Base-by-base conservation (phyloP, 2,888 invertebrate genomes). In the Euspilapteryx auroguttella region DNA sequence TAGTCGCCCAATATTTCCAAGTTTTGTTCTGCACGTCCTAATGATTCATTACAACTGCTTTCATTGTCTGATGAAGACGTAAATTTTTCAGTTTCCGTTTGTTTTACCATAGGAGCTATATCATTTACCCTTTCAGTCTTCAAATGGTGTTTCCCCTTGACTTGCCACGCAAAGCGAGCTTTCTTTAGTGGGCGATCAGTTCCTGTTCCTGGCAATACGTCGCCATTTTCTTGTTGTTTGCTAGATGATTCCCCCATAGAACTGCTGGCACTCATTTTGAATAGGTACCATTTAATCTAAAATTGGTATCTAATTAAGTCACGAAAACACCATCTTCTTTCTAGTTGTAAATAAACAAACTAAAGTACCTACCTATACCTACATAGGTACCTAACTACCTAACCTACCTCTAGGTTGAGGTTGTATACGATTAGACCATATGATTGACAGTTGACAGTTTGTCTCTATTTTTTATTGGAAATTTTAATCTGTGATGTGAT, bases 161-260 rank as follows among this genome's bases (percentile, higher is more conserved):
- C 79, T 71, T 83, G 81, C 83, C 83, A 83, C 30, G 82, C 75
- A 57, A 79, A 83, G 42, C 80, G 69, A 32, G 83, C 83, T 57
- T 83, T 83, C 54, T 83, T 83, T 40, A 81, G 66, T 46, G 82
- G 82, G 57, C 80, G 78, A 44, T 79, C 79, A 32, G 65, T 59
- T 38, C 76, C 76, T 47, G 65, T 59, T 38, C 76, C 76, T 47
- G 53, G 49, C 30, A 55, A 49, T 37, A 52, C 65, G 68, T 69
- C 65, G 75, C 77, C 68, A 68, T 71, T 66, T 57, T 76, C 73
- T 57, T 61, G 66, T 49, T 61, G 62, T 54, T 65, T 75, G 42
- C 65, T 58, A 34, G 79, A 76, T 34, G 76, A 62, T 42, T 76
- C 71, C 33, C 68, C 79, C 36, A 44, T 34, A 32, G 54, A 50